Evolutionary conservation across 2,888 invertebrate genomes (phyloP).

Genomic region (Drosophila rubida): DNA sequence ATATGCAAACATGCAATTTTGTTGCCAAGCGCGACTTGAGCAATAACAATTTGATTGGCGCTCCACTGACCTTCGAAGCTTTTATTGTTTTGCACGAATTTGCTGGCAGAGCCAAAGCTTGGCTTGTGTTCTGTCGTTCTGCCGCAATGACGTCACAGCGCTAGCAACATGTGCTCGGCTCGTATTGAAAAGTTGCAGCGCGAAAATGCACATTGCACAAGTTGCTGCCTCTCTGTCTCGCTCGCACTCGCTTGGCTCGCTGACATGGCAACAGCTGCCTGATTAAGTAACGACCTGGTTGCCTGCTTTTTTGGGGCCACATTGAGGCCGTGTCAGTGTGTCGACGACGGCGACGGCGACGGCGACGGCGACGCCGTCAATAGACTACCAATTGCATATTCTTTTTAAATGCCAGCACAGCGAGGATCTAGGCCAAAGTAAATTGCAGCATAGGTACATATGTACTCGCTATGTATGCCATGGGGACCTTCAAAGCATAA

Average conservation of each 20-base stretch:
- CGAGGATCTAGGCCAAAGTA: slow-evolving; percentile 55
- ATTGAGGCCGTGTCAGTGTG: slow-evolving; percentile 73
- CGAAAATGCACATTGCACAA: slow-evolving; percentile 36
- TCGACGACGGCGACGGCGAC: slow-evolving; percentile 40
- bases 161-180: slow-evolving; percentile 57
- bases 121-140: slow-evolving; percentile 31
- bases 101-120: slow-evolving; percentile 36
- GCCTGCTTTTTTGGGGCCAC: slow-evolving; percentile 59
- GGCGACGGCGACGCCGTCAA: slow-evolving; percentile 12
- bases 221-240: slow-evolving; percentile 2
- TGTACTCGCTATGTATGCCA: background rate
- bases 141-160: slow-evolving; percentile 61
- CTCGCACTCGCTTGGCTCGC: slow-evolving; percentile 14
- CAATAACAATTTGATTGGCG: slow-evolving; percentile 14
- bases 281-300: slow-evolving; percentile 76
- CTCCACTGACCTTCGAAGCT: slow-evolving; percentile 34
- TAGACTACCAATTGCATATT: slow-evolving; percentile 20
- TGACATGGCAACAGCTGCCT: slow-evolving; percentile 61
- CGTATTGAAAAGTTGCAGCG: slow-evolving; percentile 15
- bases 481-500: slow-evolving; percentile 61
- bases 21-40: slow-evolving; percentile 62
- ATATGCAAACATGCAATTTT: slow-evolving; percentile 22
- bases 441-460: slow-evolving; percentile 44
- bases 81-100: slow-evolving; percentile 12
- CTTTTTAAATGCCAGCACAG: slow-evolving; percentile 26